Percentiles rank a stretch among this genome's conserved stretches.
These are phyloP conservation scores for Xerus rutilus DNA, from an alignment of 2,797 vertebrate genomes.

Conservation along the genomic window DNA sequence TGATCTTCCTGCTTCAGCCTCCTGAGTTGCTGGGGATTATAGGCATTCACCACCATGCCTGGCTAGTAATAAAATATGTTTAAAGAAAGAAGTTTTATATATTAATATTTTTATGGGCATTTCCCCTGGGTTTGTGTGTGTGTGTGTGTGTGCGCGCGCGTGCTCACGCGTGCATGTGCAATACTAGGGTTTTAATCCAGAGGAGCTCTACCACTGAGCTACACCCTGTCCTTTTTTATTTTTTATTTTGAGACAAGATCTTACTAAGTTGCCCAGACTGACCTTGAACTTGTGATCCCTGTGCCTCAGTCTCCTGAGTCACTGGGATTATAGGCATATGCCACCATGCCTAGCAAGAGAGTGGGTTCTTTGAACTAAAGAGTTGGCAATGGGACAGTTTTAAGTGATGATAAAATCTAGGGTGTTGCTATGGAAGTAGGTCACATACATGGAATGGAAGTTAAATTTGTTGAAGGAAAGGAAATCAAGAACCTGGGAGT, in stretches of 20 bases:
- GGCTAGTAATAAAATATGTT: not conserved
- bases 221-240: too few species aligned
- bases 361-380: not conserved
- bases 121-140: not conserved
- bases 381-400: not conserved
- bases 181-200: too few species aligned
- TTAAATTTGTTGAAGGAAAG: constrained; percentile 15
- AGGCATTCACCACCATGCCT: not conserved
- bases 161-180: too few species aligned
- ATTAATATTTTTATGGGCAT: not conserved
- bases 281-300: too few species aligned
- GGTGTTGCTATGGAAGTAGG: not conserved
- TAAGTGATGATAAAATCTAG: constrained; percentile 21
- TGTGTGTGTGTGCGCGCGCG: too few species aligned
- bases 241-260: too few species aligned
- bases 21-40: not conserved
- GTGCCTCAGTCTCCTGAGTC: too few species aligned
- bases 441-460: constrained; percentile 6
- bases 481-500: constrained; percentile 25
- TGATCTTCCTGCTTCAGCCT: not conserved
- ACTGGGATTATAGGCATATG: too few species aligned
- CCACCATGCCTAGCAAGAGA: not conserved
- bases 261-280: too few species aligned
- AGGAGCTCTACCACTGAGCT: too few species aligned
- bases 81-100: not conserved